Percentiles rank a stretch among this genome's conserved stretches.
phyloP scores from a whole-genome alignment of 2,888 invertebrate species.

The Bombylius discolor region DNA sequence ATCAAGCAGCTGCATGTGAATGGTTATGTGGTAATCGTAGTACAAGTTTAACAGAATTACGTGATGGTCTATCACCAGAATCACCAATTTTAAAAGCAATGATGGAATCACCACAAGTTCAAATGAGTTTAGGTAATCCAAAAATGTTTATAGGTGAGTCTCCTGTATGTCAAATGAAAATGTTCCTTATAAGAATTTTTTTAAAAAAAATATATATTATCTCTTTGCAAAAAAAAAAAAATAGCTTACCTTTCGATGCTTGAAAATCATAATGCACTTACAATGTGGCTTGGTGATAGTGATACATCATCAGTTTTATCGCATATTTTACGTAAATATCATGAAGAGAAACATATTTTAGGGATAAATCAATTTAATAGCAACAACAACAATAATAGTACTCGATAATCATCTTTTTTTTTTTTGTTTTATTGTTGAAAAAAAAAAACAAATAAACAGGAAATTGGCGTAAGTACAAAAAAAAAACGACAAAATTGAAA shows the following conservation, averaged over 20 bases:
- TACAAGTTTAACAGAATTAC: slow-evolving; percentile 41
- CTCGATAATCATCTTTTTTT: neutral
- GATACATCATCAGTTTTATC: slow-evolving; percentile 52
- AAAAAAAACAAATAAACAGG: neutral
- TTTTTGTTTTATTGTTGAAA: neutral
- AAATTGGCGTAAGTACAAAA: neutral
- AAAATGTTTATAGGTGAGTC: slow-evolving; percentile 47
- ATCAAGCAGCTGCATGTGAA: slow-evolving; percentile 50
- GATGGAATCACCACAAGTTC: slow-evolving; percentile 49
- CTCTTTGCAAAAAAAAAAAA: neutral
- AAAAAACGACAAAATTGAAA: neutral
- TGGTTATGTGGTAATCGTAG: slow-evolving; percentile 50
- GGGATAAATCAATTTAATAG: slow-evolving; percentile 38
- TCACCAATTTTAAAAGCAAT: slow-evolving; percentile 51
- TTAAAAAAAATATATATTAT: too few relatives aligned
- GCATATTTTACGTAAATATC: slow-evolving; percentile 52
- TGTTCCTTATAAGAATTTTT: neutral
- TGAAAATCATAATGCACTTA: slow-evolving; percentile 49
- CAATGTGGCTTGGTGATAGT: slow-evolving; percentile 53
- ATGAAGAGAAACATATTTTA: slow-evolving; percentile 47
- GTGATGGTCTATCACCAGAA: slow-evolving; percentile 45
- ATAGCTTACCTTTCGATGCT: slow-evolving; percentile 53
- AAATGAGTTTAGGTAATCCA: slow-evolving; percentile 50
- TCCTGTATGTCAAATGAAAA: neutral
- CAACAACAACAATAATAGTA: neutral